A percentile compares a stretch with the other conserved stretches of the same genome.
Evolutionary conservation across 1,140 invertebrate genomes (phyloP).

Genomic region (Drosophila mojavensis): DNA sequence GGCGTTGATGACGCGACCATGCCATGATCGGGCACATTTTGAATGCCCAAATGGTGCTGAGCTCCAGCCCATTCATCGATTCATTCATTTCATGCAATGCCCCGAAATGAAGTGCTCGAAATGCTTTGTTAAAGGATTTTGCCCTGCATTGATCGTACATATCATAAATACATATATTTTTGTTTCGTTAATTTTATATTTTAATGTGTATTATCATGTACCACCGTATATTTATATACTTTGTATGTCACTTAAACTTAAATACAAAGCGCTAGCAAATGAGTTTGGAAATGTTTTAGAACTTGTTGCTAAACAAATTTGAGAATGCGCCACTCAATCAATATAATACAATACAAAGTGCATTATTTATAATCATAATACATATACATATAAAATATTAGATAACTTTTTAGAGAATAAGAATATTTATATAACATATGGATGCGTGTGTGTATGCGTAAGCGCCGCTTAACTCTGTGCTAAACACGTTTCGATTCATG

Average conservation of each 20-base stretch:
- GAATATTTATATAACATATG: constrained; percentile 54
- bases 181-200: constrained; percentile 50
- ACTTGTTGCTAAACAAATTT: constrained; percentile 59
- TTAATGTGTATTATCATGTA: constrained; percentile 64
- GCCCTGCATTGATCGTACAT: constrained; percentile 37
- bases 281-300: constrained; percentile 65
- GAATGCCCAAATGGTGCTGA: constrained; percentile 39
- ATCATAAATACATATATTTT: not conserved
- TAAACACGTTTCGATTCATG: constrained; percentile 60
- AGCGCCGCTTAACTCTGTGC: constrained; percentile 27
- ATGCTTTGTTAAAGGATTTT: constrained; percentile 56
- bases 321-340: constrained; percentile 48
- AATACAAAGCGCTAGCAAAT: constrained; percentile 71
- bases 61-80: constrained; percentile 71
- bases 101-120: constrained; percentile 75
- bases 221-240: constrained; percentile 54
- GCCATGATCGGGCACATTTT: constrained; percentile 68
- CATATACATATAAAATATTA: constrained; percentile 65
- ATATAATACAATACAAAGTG: constrained; percentile 76
- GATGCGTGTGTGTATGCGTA: constrained; percentile 37
- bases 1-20: constrained; percentile 61
- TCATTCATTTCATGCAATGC: constrained; percentile 65
- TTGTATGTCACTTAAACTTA: constrained; percentile 64
- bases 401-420: constrained; percentile 65
- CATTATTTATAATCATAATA: constrained; percentile 59